phyloP scores from a whole-genome alignment of 2,888 invertebrate genomes.

The Lithodes maja region DNA sequence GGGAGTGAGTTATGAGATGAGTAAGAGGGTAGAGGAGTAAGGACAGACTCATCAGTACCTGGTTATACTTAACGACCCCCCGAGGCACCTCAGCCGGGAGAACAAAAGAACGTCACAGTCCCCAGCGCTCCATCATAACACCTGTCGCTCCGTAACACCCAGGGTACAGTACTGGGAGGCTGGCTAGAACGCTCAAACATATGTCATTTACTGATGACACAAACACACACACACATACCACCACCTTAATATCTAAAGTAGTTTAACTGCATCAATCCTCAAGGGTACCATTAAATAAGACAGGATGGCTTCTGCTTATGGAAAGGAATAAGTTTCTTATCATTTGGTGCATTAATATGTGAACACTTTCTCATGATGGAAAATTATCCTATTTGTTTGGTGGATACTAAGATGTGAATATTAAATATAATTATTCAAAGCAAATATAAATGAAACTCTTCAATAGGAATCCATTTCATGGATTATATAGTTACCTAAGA shows the following conservation, averaged over 20 bases:
- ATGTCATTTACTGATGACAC: constrained; percentile 54
- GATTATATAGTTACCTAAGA: too few species aligned
- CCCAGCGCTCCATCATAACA: constrained; percentile 24
- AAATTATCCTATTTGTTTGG: too few species aligned
- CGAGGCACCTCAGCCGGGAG: constrained; percentile 26
- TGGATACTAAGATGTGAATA: too few species aligned
- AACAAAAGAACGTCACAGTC: constrained; percentile 41
- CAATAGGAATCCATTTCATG: too few species aligned
- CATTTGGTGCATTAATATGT: too few species aligned
- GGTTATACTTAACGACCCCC: constrained; percentile 52
- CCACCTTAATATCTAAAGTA: not conserved
- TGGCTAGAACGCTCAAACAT: constrained; percentile 67
- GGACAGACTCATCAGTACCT: constrained; percentile 44
- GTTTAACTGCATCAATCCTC: not conserved
- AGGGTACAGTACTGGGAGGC: constrained; percentile 33
- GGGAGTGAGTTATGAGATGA: not conserved
- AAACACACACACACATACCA: not conserved
- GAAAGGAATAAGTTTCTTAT: too few species aligned
- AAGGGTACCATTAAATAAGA: not conserved
- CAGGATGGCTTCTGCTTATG: too few species aligned
- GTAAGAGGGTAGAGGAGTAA: constrained; percentile 7
- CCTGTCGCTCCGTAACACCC: constrained; percentile 52
- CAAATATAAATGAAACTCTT: too few species aligned
- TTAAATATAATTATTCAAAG: too few species aligned
- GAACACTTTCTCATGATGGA: too few species aligned